Evolutionary conservation across 2,888 invertebrate species (phyloP).

Genomic region (Lepidochrysops patricia): DNA sequence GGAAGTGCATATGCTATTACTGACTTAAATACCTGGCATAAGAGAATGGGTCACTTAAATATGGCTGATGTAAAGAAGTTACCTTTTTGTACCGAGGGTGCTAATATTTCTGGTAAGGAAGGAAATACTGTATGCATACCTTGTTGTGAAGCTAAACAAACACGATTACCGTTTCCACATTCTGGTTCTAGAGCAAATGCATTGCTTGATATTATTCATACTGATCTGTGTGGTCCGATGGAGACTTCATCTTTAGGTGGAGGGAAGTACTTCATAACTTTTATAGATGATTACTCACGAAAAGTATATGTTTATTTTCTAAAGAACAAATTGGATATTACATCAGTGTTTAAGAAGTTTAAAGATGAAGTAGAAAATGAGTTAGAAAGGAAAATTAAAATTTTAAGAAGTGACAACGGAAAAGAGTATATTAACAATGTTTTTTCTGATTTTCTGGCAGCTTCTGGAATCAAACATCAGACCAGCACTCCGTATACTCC

Average conservation of each 20-base stretch:
- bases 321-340: neutral
- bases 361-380: neutral
- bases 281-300: neutral
- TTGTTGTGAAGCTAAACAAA: neutral
- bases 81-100: neutral
- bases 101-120: neutral
- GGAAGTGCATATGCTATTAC: too few relatives aligned
- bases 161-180: neutral
- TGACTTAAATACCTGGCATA: neutral
- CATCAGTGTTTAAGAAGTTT: neutral
- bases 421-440: neutral
- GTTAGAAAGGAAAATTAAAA: too few relatives aligned
- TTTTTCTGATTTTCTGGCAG: neutral
- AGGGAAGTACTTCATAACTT: constrained; percentile 8
- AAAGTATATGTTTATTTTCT: neutral
- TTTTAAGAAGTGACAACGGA: neutral
- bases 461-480: neutral
- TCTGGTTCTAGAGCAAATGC: neutral
- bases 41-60: neutral
- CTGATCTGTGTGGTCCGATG: neutral
- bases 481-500: neutral
- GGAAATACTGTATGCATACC: neutral
- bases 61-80: neutral
- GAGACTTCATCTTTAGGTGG: too few relatives aligned
- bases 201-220: neutral